phyloP scores from a whole-genome alignment of 2,888 invertebrate genomes.

The Polia nebulosa region DNA sequence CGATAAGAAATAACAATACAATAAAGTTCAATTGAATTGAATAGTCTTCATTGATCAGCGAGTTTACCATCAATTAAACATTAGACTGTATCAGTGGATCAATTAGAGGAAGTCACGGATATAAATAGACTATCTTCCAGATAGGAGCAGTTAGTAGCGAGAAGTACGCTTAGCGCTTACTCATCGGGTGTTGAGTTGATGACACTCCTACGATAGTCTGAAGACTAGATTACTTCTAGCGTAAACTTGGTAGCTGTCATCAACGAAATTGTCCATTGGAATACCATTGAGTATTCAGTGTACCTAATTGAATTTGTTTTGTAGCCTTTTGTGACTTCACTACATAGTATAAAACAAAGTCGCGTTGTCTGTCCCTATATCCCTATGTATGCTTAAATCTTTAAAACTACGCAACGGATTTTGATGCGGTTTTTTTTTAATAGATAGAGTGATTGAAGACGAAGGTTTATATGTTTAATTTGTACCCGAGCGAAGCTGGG shows the following conservation, averaged over 20 bases:
- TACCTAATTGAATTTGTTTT: not conserved
- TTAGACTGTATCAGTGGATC: constrained; percentile 49
- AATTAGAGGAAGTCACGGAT: constrained; percentile 57
- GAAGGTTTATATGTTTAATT: too few relatives aligned
- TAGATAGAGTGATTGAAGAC: too few relatives aligned
- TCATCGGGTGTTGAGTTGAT: constrained; percentile 24
- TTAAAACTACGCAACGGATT: too few relatives aligned
- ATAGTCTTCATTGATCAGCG: constrained; percentile 27
- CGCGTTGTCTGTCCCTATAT: too few relatives aligned
- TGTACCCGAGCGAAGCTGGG: too few relatives aligned
- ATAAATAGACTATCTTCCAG: constrained; percentile 47
- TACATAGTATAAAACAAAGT: too few relatives aligned
- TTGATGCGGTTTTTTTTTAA: too few relatives aligned
- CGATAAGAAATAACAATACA: constrained; percentile 13
- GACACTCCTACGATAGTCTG: constrained; percentile 10
- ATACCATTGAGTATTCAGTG: not conserved
- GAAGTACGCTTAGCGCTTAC: constrained; percentile 35
- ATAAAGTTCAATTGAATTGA: constrained; percentile 45
- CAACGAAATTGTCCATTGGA: not conserved
- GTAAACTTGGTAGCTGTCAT: constrained; percentile 13
- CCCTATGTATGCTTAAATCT: too few relatives aligned
- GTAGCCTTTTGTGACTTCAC: not conserved
- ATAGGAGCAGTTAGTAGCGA: not conserved
- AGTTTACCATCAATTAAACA: constrained; percentile 46
- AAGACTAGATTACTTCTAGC: constrained; percentile 30